Base-by-base conservation (phyloP, 2,888 invertebrate genomes). In the Campoplex capitator region DNA sequence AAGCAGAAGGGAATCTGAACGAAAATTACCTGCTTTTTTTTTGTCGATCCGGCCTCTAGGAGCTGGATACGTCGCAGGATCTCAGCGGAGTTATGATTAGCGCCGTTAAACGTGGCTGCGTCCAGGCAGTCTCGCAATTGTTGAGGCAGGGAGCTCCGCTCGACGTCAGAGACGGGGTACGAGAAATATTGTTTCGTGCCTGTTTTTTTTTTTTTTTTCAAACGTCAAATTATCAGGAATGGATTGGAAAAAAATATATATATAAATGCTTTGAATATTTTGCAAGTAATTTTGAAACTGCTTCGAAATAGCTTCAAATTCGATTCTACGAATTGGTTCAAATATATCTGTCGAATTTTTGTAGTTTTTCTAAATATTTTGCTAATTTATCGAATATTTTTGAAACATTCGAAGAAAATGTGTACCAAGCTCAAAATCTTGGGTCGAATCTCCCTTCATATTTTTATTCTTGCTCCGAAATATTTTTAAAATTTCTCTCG, bases 81-180 rank as follows among this genome's bases (percentile, higher is more conserved):
- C 93, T 94, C 76, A 92, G 93, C 88, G 93, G 93, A 92, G 93
- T 94, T 89, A 92, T 94, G 90, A 92, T 94, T 89, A 94, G 92
- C 89, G 94, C 94, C 85, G 94, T 94, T 76, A 94, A 92, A 89
- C 92, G 94, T 86, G 93, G 94, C 88, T 94, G 94, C 89, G 89
- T 93, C 84, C 93, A 94, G 89, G 93, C 93, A 85, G 93, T 94
- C 65, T 93, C 93, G 84, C 94, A 93, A 86, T 92, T 94, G 88
- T 89, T 94, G 79, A 91, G 92, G 83, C 94, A 94, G 90, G 94
- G 94, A 90, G 94, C 94, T 77, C 92, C 94, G 65, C 87, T 94
- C 88, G 92, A 94, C 87, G 90, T 93, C 76, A 92, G 92, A 91
- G 93, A 94, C 90, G 92, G 91, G 91, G 94, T 94, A 91, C 89